phyloP scores from a whole-genome alignment of 2,888 invertebrate genomes.

The Harpalus rufipes region DNA sequence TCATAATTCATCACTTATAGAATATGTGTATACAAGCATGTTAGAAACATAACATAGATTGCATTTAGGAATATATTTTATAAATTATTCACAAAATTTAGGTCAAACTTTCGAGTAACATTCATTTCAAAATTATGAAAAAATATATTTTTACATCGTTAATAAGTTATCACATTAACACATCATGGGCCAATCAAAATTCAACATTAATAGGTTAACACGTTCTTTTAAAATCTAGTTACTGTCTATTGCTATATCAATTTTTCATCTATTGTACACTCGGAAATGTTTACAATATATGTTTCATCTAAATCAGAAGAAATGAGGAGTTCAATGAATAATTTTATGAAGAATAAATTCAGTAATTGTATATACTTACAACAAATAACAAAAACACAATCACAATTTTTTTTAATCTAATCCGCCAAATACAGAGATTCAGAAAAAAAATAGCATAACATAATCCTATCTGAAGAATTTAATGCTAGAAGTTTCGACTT shows the following conservation, averaged over 20 bases:
- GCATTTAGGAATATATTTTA: constrained; percentile 59
- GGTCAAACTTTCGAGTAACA: constrained; percentile 49
- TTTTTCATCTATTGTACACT: not conserved
- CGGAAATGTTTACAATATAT: not conserved
- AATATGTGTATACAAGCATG: constrained; percentile 38
- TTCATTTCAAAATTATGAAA: constrained; percentile 38
- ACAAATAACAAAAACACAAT: too few relatives aligned
- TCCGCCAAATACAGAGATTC: too few relatives aligned
- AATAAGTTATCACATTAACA: constrained; percentile 60
- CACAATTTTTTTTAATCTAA: too few relatives aligned
- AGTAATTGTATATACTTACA: not conserved
- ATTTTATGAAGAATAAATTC: not conserved
- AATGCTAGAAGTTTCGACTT: too few relatives aligned
- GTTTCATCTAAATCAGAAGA: not conserved
- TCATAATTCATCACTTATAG: constrained; percentile 4
- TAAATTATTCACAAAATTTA: constrained; percentile 60
- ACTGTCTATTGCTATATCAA: constrained; percentile 43
- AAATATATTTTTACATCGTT: constrained; percentile 24
- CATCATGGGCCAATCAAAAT: constrained; percentile 55
- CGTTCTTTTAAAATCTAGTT: constrained; percentile 22
- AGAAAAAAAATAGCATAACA: too few relatives aligned
- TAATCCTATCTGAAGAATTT: too few relatives aligned
- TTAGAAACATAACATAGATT: constrained; percentile 52
- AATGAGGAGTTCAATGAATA: not conserved
- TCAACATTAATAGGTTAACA: constrained; percentile 27